A percentile compares a stretch with the other conserved stretches of the same genome.
These are phyloP conservation scores for Drosophila lacteicornis DNA, from an alignment of 1,140 invertebrate species.

Conservation along the genomic window DNA sequence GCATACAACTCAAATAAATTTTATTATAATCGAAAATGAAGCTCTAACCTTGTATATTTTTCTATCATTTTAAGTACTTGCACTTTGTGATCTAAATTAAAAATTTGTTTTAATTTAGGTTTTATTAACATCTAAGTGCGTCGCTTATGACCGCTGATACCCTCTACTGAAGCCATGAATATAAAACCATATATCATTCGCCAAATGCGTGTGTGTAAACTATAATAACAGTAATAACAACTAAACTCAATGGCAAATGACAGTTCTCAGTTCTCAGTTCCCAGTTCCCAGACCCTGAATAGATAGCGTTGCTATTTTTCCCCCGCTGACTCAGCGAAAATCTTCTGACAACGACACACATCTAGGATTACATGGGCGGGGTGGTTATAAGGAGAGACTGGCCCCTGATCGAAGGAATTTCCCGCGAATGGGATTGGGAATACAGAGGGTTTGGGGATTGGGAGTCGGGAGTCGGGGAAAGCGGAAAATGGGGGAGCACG, in stretches of 20 bases:
- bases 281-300: background rate
- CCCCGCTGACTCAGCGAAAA: slow-evolving; percentile 40
- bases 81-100: background rate
- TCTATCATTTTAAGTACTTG: background rate
- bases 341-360: slow-evolving; percentile 33
- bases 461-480: slow-evolving; percentile 14
- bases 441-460: background rate
- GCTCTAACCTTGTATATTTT: background rate
- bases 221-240: slow-evolving; percentile 52
- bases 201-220: slow-evolving; percentile 33
- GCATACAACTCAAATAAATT: too few species aligned
- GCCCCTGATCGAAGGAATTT: slow-evolving; percentile 39
- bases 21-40: too few species aligned
- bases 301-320: slow-evolving; percentile 38
- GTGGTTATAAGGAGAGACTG: background rate
- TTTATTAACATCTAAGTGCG: background rate
- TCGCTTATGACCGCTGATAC: slow-evolving; percentile 1
- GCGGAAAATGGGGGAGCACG: slow-evolving; percentile 65
- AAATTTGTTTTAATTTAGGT: too few species aligned
- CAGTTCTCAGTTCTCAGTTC: slow-evolving; percentile 25
- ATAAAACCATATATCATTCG: slow-evolving; percentile 41
- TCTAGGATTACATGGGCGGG: slow-evolving; percentile 41
- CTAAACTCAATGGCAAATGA: slow-evolving; percentile 41
- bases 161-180: slow-evolving; percentile 21
- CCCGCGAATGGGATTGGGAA: background rate